Conservation (phyloP, 2,888 invertebrate genomes). For the Drosophila seclusa region DNA sequence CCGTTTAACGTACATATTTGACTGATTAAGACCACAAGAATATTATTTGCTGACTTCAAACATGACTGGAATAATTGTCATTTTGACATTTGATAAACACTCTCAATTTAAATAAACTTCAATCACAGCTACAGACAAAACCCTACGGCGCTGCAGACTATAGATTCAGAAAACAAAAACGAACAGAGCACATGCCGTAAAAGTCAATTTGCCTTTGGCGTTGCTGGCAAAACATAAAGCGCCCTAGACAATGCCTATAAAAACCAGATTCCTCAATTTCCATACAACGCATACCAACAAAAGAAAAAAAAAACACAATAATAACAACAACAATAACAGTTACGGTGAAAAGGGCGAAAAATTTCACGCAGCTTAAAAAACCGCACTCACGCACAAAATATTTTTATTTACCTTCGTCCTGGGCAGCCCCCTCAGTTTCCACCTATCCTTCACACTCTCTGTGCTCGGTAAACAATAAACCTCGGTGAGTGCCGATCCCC, state of each 20-base stretch:
- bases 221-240: slow-evolving; percentile 71
- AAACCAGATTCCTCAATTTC: slow-evolving; percentile 70
- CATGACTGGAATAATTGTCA: slow-evolving; percentile 69
- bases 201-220: slow-evolving; percentile 76
- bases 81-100: slow-evolving; percentile 70
- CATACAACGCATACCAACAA: slow-evolving; percentile 53
- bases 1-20: slow-evolving; percentile 22
- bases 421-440: slow-evolving; percentile 6
- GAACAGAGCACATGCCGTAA: slow-evolving; percentile 56
- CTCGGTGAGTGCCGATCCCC: slow-evolving; percentile 34
- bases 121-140: slow-evolving; percentile 67
- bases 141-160: slow-evolving; percentile 54
- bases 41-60: slow-evolving; percentile 50
- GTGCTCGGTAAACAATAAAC: slow-evolving; percentile 73
- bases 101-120: slow-evolving; percentile 72
- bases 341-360: slow-evolving; percentile 55
- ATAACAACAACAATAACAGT: slow-evolving; percentile 28
- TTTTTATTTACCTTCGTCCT: slow-evolving; percentile 73
- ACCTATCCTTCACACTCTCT: slow-evolving; percentile 11
- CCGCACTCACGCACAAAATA: slow-evolving; percentile 81
- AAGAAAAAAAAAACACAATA: slow-evolving; percentile 27
- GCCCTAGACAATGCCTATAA: slow-evolving; percentile 68
- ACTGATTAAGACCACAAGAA: slow-evolving; percentile 31
- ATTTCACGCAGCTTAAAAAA: slow-evolving; percentile 80
- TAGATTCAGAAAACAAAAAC: slow-evolving; percentile 55